phyloP scores from a whole-genome alignment of 2,888 invertebrate species.

The Bembecia ichneumoniformis region DNA sequence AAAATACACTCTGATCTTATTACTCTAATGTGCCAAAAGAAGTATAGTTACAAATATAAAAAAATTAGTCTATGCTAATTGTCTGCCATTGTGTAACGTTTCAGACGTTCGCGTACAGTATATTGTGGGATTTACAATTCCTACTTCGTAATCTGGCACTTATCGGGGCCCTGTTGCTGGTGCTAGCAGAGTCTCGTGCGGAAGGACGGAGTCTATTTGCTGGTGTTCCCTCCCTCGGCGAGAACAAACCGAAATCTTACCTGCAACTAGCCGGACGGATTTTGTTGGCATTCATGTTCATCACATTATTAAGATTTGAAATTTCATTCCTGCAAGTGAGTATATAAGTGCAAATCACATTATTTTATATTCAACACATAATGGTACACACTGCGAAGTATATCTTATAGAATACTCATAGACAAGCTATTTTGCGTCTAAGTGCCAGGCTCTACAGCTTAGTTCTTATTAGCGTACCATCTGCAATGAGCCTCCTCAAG shows the following conservation, averaged over 20 bases:
- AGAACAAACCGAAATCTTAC: conserved; percentile 97
- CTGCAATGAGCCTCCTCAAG: no score
- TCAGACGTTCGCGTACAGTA: conserved; percentile 94
- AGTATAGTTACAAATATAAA: neutral
- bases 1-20: neutral
- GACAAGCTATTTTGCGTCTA: no score
- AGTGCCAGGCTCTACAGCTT: no score
- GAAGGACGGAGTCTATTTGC: conserved; percentile 97
- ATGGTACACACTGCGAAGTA: no score
- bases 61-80: neutral
- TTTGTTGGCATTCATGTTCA: conserved; percentile 98
- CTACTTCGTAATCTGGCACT: conserved; percentile 95
- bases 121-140: conserved; percentile 98
- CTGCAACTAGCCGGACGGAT: conserved; percentile 96
- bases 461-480: no score
- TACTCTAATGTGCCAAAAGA: no score
- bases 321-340: conserved; percentile 87
- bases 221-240: conserved; percentile 91
- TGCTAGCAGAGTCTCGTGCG: conserved; percentile 95
- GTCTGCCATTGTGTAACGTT: conserved; percentile 10
- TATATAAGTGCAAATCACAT: neutral
- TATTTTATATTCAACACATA: neutral
- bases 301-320: conserved; percentile 95
- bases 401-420: no score
- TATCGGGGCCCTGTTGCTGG: conserved; percentile 95